These are phyloP conservation scores for Phalacrocorax aristotelis DNA, from an alignment of 2,113 vertebrate genomes.

Conservation along the genomic window DNA sequence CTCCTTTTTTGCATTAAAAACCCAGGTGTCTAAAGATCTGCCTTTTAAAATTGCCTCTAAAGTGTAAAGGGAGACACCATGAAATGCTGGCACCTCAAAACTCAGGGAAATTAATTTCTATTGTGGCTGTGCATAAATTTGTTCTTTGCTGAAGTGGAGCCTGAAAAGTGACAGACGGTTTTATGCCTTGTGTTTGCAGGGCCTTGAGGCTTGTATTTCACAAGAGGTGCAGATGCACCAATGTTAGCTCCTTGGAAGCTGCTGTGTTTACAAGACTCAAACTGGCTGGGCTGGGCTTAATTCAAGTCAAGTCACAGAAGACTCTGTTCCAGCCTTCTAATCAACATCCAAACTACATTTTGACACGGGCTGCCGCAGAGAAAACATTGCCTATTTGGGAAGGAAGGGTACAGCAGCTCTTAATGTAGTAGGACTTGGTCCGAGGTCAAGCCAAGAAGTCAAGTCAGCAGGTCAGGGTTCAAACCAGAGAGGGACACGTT, in stretches of 20 bases:
- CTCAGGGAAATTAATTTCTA: background rate
- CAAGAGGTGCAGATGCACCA: background rate
- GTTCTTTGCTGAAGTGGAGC: background rate
- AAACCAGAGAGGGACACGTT: rapidly evolving
- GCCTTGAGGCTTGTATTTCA: background rate
- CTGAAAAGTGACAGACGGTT: background rate
- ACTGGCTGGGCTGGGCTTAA: background rate
- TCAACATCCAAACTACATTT: background rate
- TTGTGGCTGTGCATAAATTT: background rate
- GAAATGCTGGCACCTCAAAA: background rate
- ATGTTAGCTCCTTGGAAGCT: background rate
- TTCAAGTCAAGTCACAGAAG: background rate
- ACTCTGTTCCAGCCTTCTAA: background rate
- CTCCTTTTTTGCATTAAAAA: background rate
- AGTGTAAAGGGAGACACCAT: background rate
- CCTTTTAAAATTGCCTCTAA: background rate
- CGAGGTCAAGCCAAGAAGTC: background rate
- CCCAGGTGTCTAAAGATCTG: background rate
- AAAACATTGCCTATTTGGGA: background rate
- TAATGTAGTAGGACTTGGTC: background rate
- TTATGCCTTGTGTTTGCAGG: background rate
- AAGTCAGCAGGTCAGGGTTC: background rate
- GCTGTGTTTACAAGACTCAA: background rate
- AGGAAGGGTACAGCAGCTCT: background rate
- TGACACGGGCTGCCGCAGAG: background rate